Evolutionary conservation across 2,797 vertebrate species (phyloP).

Genomic region (Alca torda): DNA sequence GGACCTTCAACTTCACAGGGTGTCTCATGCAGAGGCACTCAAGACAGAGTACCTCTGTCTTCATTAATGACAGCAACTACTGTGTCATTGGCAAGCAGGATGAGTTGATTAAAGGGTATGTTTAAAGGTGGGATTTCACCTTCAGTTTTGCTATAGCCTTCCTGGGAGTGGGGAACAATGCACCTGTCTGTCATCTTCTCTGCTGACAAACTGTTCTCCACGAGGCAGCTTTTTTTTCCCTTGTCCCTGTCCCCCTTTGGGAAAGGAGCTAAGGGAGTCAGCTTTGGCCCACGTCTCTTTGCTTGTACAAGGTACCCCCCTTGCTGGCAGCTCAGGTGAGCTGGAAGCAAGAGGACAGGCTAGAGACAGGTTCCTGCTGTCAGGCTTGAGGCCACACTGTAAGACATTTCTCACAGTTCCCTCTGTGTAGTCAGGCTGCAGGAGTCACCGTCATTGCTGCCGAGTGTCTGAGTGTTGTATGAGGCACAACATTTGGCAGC

Average conservation of each 20-base stretch:
- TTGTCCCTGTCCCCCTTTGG: neutral
- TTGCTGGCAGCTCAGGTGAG: neutral
- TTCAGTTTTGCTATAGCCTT: neutral
- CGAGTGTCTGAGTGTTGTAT: neutral
- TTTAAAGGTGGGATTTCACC: neutral
- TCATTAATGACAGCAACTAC: neutral
- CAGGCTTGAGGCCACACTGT: neutral
- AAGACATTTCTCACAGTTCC: neutral
- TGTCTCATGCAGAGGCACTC: neutral
- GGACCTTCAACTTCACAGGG: neutral
- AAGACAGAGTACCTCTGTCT: neutral
- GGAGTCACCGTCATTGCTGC: neutral
- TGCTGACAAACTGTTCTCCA: neutral
- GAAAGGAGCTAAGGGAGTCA: neutral
- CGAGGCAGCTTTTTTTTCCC: rapidly evolving
- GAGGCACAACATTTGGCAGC: neutral
- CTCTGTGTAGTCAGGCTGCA: neutral
- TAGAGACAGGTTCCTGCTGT: neutral
- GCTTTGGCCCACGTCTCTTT: neutral
- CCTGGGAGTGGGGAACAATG: neutral
- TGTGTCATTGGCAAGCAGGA: neutral
- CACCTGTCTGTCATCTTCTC: neutral
- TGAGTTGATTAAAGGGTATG: neutral
- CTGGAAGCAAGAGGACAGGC: neutral
- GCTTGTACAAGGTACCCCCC: neutral